Evolutionary conservation across 2,113 vertebrate genomes (phyloP).

Genomic region (Rhizomys pruinosus): DNA sequence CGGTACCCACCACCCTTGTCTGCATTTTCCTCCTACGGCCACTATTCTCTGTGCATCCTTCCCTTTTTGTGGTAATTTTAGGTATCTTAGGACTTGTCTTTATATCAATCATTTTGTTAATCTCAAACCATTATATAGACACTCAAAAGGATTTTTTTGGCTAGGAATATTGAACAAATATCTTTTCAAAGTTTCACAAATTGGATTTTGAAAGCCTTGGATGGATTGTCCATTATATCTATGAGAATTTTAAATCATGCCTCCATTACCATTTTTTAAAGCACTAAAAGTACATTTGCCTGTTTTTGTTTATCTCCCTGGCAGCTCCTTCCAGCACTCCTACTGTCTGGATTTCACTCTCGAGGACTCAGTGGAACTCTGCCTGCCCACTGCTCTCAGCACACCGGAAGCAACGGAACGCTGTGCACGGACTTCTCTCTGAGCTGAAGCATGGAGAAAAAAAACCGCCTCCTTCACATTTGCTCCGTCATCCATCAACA

Average conservation of each 20-base stretch:
- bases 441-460: background rate
- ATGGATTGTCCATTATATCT: background rate
- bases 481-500: background rate
- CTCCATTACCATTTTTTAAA: background rate
- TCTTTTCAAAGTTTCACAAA: background rate
- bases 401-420: fast-evolving
- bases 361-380: fast-evolving
- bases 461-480: fast-evolving
- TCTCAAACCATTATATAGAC: background rate
- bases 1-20: fast-evolving
- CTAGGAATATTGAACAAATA: background rate
- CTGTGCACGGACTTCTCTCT: too few species aligned
- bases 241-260: background rate
- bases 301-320: fast-evolving
- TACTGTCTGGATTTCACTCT: background rate
- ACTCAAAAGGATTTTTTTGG: background rate
- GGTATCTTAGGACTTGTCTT: background rate
- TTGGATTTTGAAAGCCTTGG: background rate
- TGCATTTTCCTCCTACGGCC: background rate
- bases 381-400: fast-evolving
- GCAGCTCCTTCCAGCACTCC: background rate
- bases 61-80: background rate
- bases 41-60: fast-evolving
- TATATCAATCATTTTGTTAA: background rate
- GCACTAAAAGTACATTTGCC: background rate